Evolutionary conservation across 2,113 vertebrate genomes (phyloP).

Genomic region (Channa maculata): DNA sequence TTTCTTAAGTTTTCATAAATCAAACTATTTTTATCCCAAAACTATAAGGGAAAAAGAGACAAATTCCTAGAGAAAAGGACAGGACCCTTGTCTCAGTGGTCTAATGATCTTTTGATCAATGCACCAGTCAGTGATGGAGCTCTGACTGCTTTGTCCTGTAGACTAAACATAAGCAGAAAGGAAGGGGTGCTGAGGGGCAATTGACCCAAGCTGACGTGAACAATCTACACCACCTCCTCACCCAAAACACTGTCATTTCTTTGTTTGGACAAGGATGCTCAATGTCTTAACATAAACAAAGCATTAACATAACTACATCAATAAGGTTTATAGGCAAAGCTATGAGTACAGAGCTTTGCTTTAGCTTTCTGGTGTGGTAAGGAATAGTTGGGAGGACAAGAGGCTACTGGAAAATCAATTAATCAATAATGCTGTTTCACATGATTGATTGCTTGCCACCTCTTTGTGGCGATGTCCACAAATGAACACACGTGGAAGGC

Average conservation of each 20-base stretch:
- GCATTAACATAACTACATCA: slow-evolving; percentile 36
- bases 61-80: neutral
- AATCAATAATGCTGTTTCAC: slow-evolving; percentile 60
- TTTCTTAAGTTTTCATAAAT: too few species aligned
- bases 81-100: neutral
- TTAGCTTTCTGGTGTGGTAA: slow-evolving; percentile 10
- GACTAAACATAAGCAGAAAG: slow-evolving; percentile 8
- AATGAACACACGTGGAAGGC: neutral
- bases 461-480: slow-evolving; percentile 9
- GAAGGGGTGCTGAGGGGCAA: slow-evolving; percentile 28
- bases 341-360: slow-evolving; percentile 40
- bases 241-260: slow-evolving; percentile 49
- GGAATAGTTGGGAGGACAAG: slow-evolving; percentile 35
- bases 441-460: slow-evolving; percentile 40
- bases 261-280: slow-evolving; percentile 54
- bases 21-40: neutral
- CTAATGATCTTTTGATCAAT: slow-evolving; percentile 1
- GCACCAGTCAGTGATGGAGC: slow-evolving; percentile 10
- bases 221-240: slow-evolving; percentile 57
- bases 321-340: slow-evolving; percentile 21
- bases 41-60: neutral
- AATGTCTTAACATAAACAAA: slow-evolving; percentile 71
- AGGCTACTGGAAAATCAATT: slow-evolving; percentile 61
- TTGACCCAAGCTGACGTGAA: slow-evolving; percentile 63
- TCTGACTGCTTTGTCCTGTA: slow-evolving; percentile 29